These are phyloP conservation scores for Pardalotus punctatus DNA, from an alignment of 2,113 vertebrate species.

Conservation along the genomic window DNA sequence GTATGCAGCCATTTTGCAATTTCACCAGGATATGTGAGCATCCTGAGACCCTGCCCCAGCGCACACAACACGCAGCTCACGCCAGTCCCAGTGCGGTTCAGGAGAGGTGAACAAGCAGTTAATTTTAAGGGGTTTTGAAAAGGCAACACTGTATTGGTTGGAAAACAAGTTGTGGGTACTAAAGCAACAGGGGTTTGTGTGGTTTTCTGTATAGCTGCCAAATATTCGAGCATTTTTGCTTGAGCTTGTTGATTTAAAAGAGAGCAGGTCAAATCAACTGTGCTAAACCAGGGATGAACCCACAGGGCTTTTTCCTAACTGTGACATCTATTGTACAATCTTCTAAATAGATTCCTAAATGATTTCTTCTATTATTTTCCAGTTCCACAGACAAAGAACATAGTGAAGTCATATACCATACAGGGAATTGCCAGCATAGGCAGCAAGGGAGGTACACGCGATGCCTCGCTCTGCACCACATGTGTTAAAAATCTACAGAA, in stretches of 20 bases:
- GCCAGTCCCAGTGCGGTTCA: fast-evolving
- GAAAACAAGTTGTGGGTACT: neutral
- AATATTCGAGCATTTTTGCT: neutral
- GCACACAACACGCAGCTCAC: fast-evolving
- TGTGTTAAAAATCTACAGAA: neutral
- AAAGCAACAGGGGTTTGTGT: neutral
- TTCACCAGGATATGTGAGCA: neutral
- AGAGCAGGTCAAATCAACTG: neutral
- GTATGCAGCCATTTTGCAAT: neutral
- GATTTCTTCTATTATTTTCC: neutral
- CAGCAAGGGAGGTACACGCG: neutral
- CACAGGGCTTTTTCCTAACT: constrained; percentile 6
- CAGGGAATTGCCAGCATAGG: fast-evolving
- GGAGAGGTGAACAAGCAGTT: neutral
- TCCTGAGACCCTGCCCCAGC: neutral
- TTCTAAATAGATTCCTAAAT: neutral
- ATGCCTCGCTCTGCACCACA: neutral
- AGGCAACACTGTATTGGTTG: neutral
- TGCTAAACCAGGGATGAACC: neutral
- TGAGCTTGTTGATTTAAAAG: neutral
- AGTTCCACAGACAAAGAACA: neutral
- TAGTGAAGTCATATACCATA: neutral
- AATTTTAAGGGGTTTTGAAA: neutral
- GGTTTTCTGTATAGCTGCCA: neutral
- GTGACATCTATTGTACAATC: neutral